Evolutionary conservation across 2,888 invertebrate species (phyloP).

Genomic region (Drosophila tanythrix): DNA sequence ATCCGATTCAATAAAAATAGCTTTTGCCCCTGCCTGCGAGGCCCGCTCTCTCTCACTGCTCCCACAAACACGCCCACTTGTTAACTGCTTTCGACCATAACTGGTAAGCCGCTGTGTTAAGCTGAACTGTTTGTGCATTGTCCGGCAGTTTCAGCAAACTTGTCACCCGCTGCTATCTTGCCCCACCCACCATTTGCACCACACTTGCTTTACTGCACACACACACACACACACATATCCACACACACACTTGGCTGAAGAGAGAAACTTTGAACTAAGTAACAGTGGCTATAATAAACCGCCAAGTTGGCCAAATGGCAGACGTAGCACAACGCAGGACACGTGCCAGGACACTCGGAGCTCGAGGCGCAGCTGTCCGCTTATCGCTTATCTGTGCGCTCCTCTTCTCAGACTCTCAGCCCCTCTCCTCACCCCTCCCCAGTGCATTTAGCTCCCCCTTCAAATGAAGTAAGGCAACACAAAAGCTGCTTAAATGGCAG

Average conservation of each 20-base stretch:
- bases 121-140: conserved; percentile 38
- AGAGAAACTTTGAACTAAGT: conserved; percentile 57
- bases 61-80: not conserved
- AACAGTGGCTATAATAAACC: conserved; percentile 63
- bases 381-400: conserved; percentile 40
- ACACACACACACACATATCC: not conserved
- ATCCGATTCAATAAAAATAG: conserved; percentile 4
- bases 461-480: conserved; percentile 68
- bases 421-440: no score
- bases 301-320: conserved; percentile 44
- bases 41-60: no score
- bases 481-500: conserved; percentile 68
- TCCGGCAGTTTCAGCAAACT: conserved; percentile 44
- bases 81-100: conserved; percentile 15
- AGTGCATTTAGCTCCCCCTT: conserved; percentile 1
- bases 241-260: conserved; percentile 1
- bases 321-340: conserved; percentile 34
- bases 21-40: conserved; percentile 2
- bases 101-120: conserved; percentile 20
- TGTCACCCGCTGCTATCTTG: conserved; percentile 25
- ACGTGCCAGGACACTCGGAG: conserved; percentile 53
- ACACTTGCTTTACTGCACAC: not conserved
- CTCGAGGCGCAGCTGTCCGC: conserved; percentile 61
- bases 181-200: not conserved
- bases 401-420: accelerated